Base-by-base conservation (phyloP, 2,888 invertebrate genomes). In the Drosophila kambysellisi region DNA sequence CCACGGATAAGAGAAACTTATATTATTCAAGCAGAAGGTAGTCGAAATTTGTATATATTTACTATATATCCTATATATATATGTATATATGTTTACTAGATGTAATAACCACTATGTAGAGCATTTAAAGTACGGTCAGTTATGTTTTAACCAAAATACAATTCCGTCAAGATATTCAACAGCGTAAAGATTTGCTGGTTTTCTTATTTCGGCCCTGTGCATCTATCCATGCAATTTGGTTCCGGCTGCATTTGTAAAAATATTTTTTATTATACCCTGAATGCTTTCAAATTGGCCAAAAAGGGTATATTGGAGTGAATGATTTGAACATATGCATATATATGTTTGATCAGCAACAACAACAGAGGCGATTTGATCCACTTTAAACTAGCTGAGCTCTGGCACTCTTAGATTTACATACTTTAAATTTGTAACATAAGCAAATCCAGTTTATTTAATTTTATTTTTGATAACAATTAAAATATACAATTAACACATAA, bases 121-220 rank as follows among this genome's bases (percentile, higher is more conserved):
- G 37, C 54, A 29, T 37, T 54, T 3, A 9, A 4, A 25, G 9
- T 17, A 25, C 29, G 30, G 17, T 29, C 29, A 8, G 3, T 5
- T 6, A 25, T 32, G 32, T 15, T 52, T 20, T 29, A 15, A 9
- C 33, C 4, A 53, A 15, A 15, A 17, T 37, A 12, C 25, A 54
- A 29, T 56, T 56, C 29, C 7, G 12, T 12, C 29, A 53, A 35
- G 20, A n/a, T n/a, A n/a, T n/a, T n/a, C n/a, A n/a, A n/a, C n/a
- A n/a, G n/a, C n/a, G n/a, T n/a, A n/a, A n/a, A n/a, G 33, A 35
- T 51, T 51, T 33, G 20, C 33, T 35, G 33, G 15, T 20, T 53
- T 35, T 29, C 29, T 12, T 39, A n/a, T n/a, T 56, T 56, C 29
- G 35, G 35, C 53, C 35, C 9, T 35, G 33, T 53, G 53, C 53